These are phyloP conservation scores for Beris chalybata DNA, from an alignment of 2,888 invertebrate genomes.

Conservation along the genomic window DNA sequence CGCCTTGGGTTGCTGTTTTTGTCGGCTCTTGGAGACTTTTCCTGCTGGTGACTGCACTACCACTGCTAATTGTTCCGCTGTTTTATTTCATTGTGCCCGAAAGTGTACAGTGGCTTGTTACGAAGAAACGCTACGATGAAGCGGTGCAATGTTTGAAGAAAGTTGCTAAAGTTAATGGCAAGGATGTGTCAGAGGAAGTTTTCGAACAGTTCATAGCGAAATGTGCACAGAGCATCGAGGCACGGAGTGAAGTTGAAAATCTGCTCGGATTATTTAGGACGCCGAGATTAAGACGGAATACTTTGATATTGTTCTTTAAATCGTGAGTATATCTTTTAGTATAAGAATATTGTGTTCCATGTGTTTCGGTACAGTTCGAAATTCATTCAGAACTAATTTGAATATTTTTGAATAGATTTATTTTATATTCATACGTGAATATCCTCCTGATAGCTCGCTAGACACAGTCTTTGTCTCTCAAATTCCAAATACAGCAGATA, in stretches of 20 bases:
- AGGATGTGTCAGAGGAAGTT: constrained; percentile 51
- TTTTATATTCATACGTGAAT: too few relatives aligned
- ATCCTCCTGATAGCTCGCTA: too few relatives aligned
- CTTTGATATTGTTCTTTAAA: constrained; percentile 58
- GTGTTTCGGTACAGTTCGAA: neutral
- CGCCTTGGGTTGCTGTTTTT: constrained; percentile 59
- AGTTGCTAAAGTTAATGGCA: constrained; percentile 60
- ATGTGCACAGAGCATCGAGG: constrained; percentile 44
- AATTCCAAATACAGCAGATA: too few relatives aligned
- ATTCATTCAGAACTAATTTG: too few relatives aligned
- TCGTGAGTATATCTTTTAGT: constrained; percentile 53
- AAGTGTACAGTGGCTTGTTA: constrained; percentile 64
- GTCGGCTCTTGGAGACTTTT: constrained; percentile 59
- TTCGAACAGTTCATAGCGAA: constrained; percentile 48
- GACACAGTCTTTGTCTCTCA: too few relatives aligned
- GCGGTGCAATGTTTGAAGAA: constrained; percentile 59
- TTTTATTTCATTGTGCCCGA: constrained; percentile 63
- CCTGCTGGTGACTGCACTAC: constrained; percentile 58
- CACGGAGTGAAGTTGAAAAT: constrained; percentile 46
- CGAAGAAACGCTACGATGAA: constrained; percentile 58
- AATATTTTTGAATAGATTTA: neutral
- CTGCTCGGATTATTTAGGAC: constrained; percentile 59
- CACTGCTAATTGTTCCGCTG: constrained; percentile 56
- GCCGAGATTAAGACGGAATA: constrained; percentile 56
- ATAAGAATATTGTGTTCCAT: neutral